Evolutionary conservation across 2,888 invertebrate species (phyloP).

Genomic region (Coenonympha arcania): DNA sequence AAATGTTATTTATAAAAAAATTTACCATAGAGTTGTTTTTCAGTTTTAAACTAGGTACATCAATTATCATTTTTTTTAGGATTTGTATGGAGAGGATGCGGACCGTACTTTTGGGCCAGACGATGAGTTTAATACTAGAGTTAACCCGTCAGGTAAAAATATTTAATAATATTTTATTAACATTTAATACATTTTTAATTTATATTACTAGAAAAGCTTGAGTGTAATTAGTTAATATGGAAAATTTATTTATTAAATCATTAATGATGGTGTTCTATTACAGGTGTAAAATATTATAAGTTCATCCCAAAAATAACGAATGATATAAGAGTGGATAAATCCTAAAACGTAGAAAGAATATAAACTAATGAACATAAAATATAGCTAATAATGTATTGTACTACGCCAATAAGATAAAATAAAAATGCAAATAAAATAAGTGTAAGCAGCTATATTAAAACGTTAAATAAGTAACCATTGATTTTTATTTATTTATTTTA

Average conservation of each 20-base stretch:
- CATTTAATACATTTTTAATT: no score
- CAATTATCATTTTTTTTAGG: no score
- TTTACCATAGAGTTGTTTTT: no score
- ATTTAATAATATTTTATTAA: neutral
- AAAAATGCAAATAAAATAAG: no score
- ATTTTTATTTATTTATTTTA: no score
- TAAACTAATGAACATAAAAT: neutral
- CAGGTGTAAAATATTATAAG: constrained; percentile 64
- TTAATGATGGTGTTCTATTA: constrained; percentile 28
- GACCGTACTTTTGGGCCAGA: constrained; percentile 37
- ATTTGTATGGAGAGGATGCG: constrained; percentile 63
- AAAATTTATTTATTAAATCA: no score
- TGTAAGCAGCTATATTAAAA: no score
- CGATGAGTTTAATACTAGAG: constrained; percentile 60
- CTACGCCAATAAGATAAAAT: neutral
- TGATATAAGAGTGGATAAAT: constrained; percentile 1
- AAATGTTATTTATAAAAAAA: no score
- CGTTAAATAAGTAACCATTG: no score
- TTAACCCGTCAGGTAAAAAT: constrained; percentile 70
- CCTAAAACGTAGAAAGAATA: neutral
- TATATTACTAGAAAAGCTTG: no score
- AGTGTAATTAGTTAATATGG: no score
- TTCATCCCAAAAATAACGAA: constrained; percentile 39
- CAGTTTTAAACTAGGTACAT: no score
- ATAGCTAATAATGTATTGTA: neutral